Evolutionary conservation across 2,113 vertebrate genomes (phyloP).

Genomic region (Oenanthe melanoleuca): DNA sequence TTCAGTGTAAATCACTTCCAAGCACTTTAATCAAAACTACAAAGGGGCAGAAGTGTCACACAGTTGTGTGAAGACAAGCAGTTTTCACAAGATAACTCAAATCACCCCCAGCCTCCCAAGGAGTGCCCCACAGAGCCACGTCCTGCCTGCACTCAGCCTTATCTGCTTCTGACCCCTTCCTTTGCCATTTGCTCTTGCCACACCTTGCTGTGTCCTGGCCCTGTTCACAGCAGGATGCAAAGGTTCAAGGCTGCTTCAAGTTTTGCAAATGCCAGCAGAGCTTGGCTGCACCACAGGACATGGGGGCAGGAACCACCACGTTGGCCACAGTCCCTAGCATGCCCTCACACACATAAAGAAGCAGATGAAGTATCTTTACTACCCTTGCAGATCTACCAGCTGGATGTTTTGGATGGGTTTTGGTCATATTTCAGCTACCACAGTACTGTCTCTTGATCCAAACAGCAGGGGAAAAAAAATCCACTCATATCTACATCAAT

Average conservation of each 20-base stretch:
- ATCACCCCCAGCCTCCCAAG: neutral
- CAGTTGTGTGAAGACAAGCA: neutral
- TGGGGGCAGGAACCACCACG: neutral
- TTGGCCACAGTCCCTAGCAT: neutral
- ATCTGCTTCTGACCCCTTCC: neutral
- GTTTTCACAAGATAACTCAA: neutral
- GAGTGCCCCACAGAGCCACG: neutral
- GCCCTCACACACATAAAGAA: neutral
- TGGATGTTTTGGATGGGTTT: neutral
- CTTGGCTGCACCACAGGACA: neutral
- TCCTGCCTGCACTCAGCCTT: neutral
- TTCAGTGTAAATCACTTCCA: neutral
- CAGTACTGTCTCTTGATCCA: neutral
- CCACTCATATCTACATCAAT: neutral
- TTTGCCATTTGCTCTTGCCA: neutral
- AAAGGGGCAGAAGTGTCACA: neutral
- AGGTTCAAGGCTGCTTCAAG: neutral
- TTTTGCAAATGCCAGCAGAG: neutral
- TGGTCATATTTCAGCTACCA: neutral
- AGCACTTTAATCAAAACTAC: neutral
- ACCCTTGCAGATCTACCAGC: neutral
- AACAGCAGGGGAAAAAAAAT: neutral
- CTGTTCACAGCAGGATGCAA: neutral
- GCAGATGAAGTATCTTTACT: neutral
- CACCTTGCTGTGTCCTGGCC: neutral